phyloP scores from a whole-genome alignment of 2,888 invertebrate species.

The Mythimna ferrago region DNA sequence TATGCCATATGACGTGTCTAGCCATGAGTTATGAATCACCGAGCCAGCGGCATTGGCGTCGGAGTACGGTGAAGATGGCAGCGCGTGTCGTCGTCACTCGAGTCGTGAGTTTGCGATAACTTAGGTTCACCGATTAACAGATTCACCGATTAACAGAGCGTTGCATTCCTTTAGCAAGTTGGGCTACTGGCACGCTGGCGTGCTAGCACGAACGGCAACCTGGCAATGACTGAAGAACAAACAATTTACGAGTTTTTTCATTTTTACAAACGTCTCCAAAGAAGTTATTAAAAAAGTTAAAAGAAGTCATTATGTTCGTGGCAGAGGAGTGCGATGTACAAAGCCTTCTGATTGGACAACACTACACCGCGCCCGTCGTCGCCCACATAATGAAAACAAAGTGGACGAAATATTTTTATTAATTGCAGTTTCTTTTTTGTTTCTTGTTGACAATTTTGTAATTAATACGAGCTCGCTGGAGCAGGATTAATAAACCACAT shows the following conservation, averaged over 20 bases:
- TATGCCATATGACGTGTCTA: too few relatives aligned
- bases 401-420: constrained; percentile 41
- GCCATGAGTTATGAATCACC: too few relatives aligned
- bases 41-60: too few relatives aligned
- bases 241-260: constrained; percentile 7
- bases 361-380: constrained; percentile 5
- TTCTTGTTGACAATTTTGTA: constrained; percentile 32
- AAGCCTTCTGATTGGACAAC: constrained; percentile 13
- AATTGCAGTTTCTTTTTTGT: constrained; percentile 46
- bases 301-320: constrained; percentile 18
- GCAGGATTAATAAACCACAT: background rate
- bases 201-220: background rate
- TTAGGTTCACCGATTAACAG: too few relatives aligned
- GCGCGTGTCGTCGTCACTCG: too few relatives aligned
- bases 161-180: background rate
- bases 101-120: too few relatives aligned
- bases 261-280: constrained; percentile 11
- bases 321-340: background rate
- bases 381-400: constrained; percentile 51
- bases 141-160: too few relatives aligned
- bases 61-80: too few relatives aligned
- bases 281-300: constrained; percentile 28
- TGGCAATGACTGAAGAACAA: background rate
- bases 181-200: too few relatives aligned
- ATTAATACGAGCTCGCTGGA: too few relatives aligned